Percentiles rank a stretch among this genome's conserved stretches.
phyloP scores from a whole-genome alignment of 92 coral and sea anemone species.

The Zoanthus solanderi region DNA sequence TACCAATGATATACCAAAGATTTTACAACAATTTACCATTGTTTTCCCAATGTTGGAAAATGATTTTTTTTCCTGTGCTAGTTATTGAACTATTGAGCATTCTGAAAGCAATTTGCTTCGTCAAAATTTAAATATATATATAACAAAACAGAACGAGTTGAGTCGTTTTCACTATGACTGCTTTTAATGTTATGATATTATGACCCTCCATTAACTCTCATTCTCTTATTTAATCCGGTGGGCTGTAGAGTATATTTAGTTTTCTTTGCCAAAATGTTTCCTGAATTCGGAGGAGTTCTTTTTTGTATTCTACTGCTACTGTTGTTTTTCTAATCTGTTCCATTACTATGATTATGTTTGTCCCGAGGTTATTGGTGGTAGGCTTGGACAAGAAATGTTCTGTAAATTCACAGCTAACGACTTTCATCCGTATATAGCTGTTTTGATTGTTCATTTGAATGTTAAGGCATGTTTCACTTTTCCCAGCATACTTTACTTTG shows the following conservation, averaged over 20 bases:
- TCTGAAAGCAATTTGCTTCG: too few species aligned
- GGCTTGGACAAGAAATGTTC: slow-evolving; percentile 35
- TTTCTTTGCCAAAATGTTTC: neutral
- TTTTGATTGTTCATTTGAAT: slow-evolving; percentile 27
- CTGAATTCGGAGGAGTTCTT: neutral
- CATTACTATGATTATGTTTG: slow-evolving; percentile 2
- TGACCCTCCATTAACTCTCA: neutral
- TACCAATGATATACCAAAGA: too few species aligned
- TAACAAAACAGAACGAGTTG: too few species aligned
- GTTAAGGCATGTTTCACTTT: slow-evolving; percentile 18
- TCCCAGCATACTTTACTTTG: slow-evolving; percentile 46
- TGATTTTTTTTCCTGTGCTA: too few species aligned
- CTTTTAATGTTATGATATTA: too few species aligned
- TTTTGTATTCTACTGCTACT: neutral
- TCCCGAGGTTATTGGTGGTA: slow-evolving; percentile 30
- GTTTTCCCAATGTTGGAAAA: too few species aligned
- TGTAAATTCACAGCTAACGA: slow-evolving; percentile 37
- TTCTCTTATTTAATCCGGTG: slow-evolving; percentile 23
- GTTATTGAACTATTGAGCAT: too few species aligned
- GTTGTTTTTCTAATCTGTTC: slow-evolving; percentile 23
- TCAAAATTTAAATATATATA: too few species aligned
- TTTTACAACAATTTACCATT: too few species aligned
- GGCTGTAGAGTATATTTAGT: slow-evolving; percentile 6
- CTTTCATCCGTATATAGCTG: slow-evolving; percentile 27
- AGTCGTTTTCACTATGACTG: too few species aligned